These are phyloP conservation scores for Anguilla marmorata DNA, from an alignment of 2,797 vertebrate genomes.

Conservation along the genomic window DNA sequence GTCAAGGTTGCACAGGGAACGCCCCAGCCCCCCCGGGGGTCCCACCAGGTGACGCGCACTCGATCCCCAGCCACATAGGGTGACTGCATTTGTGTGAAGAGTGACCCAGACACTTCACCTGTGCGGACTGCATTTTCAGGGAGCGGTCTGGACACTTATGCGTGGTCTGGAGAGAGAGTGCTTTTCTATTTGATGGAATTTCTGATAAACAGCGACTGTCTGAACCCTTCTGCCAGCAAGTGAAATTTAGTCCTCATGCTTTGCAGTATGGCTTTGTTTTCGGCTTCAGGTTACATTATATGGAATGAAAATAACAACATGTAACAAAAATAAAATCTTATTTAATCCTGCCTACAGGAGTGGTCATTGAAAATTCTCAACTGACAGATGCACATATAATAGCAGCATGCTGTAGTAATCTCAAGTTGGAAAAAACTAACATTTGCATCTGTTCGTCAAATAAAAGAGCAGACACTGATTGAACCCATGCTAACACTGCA, in stretches of 20 bases:
- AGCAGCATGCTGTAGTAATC: not conserved
- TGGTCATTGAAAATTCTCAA: not conserved
- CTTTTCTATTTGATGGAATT: not conserved
- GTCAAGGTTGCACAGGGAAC: not conserved
- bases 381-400: not conserved
- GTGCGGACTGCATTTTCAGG: not conserved
- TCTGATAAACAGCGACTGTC: not conserved
- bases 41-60: not conserved
- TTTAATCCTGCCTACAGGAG: not conserved
- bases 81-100: not conserved
- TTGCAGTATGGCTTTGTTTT: not conserved
- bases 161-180: not conserved
- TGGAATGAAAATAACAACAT: not conserved
- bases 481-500: no score
- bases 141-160: not conserved
- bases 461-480: no score
- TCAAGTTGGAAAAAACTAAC: not conserved
- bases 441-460: no score
- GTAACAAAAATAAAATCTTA: not conserved
- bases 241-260: not conserved
- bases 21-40: not conserved
- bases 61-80: not conserved
- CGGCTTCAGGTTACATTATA: not conserved
- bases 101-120: not conserved
- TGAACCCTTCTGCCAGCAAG: not conserved